Percentiles rank a stretch among this genome's conserved stretches.
These are phyloP conservation scores for Pseudococcus longispinus DNA, from an alignment of 2,888 invertebrate genomes.

Conservation along the genomic window DNA sequence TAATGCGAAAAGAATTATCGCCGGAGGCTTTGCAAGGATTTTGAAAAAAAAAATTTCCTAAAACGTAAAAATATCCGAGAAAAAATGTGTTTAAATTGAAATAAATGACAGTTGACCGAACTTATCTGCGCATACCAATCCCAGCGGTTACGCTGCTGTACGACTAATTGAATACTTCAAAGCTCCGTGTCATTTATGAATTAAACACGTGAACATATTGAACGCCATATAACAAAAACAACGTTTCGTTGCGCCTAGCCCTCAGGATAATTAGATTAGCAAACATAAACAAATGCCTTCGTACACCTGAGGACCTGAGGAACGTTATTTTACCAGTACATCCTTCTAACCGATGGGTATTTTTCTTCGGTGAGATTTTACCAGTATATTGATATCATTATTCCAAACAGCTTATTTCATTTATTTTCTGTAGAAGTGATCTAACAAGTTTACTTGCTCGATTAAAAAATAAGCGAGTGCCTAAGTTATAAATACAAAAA, in stretches of 20 bases:
- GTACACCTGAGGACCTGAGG: not conserved
- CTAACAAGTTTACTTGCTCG: too few relatives aligned
- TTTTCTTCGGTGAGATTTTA: not conserved
- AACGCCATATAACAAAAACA: conserved; percentile 13
- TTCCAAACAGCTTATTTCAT: not conserved
- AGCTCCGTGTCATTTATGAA: conserved; percentile 22
- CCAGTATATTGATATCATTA: not conserved
- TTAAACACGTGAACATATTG: not conserved
- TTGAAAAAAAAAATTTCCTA: not conserved
- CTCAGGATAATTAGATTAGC: conserved; percentile 28
- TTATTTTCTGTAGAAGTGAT: too few relatives aligned
- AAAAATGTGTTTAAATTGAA: conserved; percentile 25
- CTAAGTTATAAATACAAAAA: too few relatives aligned
- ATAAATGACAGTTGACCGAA: conserved; percentile 19
- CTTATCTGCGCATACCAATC: not conserved
- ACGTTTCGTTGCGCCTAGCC: not conserved
- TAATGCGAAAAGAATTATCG: conserved; percentile 20
- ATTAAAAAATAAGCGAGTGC: too few relatives aligned
- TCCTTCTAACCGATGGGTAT: not conserved
- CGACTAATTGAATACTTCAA: conserved; percentile 12
- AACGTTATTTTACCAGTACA: not conserved
- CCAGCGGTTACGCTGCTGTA: not conserved
- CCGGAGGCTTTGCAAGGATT: conserved; percentile 22
- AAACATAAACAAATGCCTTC: not conserved
- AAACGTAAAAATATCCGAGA: not conserved